phyloP scores from a whole-genome alignment of 2,113 vertebrate species.

The Clarias batrachus region DNA sequence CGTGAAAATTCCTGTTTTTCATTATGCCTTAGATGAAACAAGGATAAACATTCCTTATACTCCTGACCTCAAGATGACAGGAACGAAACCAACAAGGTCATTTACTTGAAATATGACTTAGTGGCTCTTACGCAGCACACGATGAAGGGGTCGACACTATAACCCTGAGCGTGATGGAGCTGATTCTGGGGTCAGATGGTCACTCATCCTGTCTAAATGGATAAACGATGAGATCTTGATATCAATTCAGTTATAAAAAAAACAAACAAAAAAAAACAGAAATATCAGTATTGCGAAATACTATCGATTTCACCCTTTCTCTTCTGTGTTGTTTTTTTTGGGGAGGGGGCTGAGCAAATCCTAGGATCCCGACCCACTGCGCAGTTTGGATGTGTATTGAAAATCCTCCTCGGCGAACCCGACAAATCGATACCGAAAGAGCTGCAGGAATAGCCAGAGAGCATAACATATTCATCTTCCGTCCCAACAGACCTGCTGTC shows the following conservation, averaged over 20 bases:
- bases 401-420: constrained; percentile 29
- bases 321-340: not conserved
- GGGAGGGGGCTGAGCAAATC: not conserved
- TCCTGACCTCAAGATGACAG: not conserved
- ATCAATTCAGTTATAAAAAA: not conserved
- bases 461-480: constrained; percentile 32
- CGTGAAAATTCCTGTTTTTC: not conserved
- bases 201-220: not conserved
- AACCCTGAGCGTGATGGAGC: constrained; percentile 44
- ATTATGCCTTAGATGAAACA: constrained; percentile 17
- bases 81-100: constrained; percentile 37
- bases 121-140: constrained; percentile 41
- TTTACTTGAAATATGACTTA: constrained; percentile 53
- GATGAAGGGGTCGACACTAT: constrained; percentile 50
- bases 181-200: constrained; percentile 35
- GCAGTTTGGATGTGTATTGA: not conserved
- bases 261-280: not conserved
- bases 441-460: constrained; percentile 35
- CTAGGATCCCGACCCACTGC: not conserved
- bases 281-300: not conserved
- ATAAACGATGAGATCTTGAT: not conserved
- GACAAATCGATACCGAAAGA: constrained; percentile 38
- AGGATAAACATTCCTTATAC: not conserved
- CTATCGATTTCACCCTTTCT: not conserved
- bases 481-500: constrained; percentile 10